Conservation (phyloP, 2,888 invertebrate species). For the Callyntrura sp. region DNA sequence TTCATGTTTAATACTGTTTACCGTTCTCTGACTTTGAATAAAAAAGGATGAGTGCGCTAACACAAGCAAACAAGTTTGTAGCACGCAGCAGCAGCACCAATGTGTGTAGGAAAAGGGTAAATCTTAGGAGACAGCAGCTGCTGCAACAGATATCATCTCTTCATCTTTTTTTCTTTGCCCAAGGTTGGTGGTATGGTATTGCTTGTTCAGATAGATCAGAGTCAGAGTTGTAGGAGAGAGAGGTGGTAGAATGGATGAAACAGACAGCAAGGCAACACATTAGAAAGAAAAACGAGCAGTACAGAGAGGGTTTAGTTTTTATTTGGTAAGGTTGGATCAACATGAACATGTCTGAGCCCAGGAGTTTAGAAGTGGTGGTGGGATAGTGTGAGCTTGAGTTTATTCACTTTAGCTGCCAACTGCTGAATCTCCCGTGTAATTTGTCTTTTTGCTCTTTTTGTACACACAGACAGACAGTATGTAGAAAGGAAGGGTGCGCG, state of each 20-base stretch:
- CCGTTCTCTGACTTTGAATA: slow-evolving; percentile 40
- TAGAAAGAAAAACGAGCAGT: neutral
- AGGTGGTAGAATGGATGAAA: neutral
- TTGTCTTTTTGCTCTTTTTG: slow-evolving; percentile 46
- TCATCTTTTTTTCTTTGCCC: slow-evolving; percentile 21
- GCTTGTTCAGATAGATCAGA: neutral
- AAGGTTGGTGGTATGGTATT: too few relatives aligned
- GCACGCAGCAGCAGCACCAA: slow-evolving; percentile 1
- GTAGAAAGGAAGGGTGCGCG: slow-evolving; percentile 61
- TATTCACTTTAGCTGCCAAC: slow-evolving; percentile 48
- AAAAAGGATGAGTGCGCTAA: slow-evolving; percentile 27
- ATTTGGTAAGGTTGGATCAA: slow-evolving; percentile 30
- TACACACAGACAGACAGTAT: too few relatives aligned
- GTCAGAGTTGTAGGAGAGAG: neutral
- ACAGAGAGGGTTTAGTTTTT: slow-evolving; percentile 27
- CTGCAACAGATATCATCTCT: slow-evolving; percentile 63
- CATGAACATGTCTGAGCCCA: too few relatives aligned
- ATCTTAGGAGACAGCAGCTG: slow-evolving; percentile 75
- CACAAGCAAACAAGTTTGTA: slow-evolving; percentile 13
- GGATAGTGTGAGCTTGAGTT: slow-evolving; percentile 37
- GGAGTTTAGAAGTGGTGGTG: too few relatives aligned
- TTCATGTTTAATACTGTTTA: too few relatives aligned
- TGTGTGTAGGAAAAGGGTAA: slow-evolving; percentile 37
- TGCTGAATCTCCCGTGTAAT: slow-evolving; percentile 32
- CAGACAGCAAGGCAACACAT: slow-evolving; percentile 33